A percentile compares a stretch with the other conserved stretches of the same genome.
phyloP scores from a whole-genome alignment of 2,888 invertebrate species.

The Noctuana brunneofusca region DNA sequence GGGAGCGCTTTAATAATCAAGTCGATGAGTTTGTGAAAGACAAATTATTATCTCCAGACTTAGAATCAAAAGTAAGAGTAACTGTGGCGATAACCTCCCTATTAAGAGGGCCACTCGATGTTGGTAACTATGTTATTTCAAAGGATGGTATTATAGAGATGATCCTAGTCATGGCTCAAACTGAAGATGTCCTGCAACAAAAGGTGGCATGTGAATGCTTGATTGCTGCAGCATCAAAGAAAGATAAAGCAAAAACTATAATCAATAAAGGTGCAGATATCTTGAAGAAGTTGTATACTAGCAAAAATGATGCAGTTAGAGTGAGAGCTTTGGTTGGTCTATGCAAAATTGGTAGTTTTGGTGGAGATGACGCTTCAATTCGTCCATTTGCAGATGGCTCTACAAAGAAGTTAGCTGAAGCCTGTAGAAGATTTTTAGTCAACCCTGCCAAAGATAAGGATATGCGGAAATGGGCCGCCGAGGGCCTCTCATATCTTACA shows the following conservation, averaged over 20 bases:
- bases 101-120: slow-evolving; percentile 95
- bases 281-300: slow-evolving; percentile 95
- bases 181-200: slow-evolving; percentile 94
- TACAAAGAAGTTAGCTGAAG: slow-evolving; percentile 94
- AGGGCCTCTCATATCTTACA: slow-evolving; percentile 97
- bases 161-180: slow-evolving; percentile 98
- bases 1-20: slow-evolving; percentile 87
- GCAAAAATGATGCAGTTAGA: slow-evolving; percentile 94
- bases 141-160: slow-evolving; percentile 96
- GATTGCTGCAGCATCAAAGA: slow-evolving; percentile 97
- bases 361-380: slow-evolving; percentile 97
- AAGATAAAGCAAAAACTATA: slow-evolving; percentile 96
- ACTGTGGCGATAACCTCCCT: slow-evolving; percentile 94
- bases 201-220: slow-evolving; percentile 98
- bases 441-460: slow-evolving; percentile 94
- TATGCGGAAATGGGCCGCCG: slow-evolving; percentile 97
- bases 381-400: slow-evolving; percentile 98
- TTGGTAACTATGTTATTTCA: slow-evolving; percentile 93
- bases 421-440: slow-evolving; percentile 94
- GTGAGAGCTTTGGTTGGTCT: slow-evolving; percentile 95
- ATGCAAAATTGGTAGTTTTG: slow-evolving; percentile 97
- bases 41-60: slow-evolving; percentile 91
- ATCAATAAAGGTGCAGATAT: slow-evolving; percentile 95
- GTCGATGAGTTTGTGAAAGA: slow-evolving; percentile 94
- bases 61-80: slow-evolving; percentile 94